Evolutionary conservation across 2,888 invertebrate species (phyloP).

Genomic region (Gymnocheta viridis): DNA sequence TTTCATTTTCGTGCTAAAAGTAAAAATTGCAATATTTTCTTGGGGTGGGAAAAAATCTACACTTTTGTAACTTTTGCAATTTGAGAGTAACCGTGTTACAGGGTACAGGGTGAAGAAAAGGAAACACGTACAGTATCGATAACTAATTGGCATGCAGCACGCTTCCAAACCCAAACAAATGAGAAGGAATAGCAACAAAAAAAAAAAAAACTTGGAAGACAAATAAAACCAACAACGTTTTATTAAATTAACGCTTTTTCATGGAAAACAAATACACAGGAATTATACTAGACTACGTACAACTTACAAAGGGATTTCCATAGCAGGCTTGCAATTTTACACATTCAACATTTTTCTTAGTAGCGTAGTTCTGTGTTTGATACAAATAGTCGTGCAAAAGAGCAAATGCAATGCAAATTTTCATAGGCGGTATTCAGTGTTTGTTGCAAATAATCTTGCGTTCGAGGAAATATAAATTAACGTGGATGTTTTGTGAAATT

Average conservation of each 20-base stretch:
- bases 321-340: not conserved
- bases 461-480: too few species aligned
- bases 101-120: constrained; percentile 58
- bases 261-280: not conserved
- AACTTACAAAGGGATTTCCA: constrained; percentile 17
- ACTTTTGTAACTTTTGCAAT: constrained; percentile 24
- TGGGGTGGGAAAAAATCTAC: not conserved
- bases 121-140: constrained; percentile 79
- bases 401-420: too few species aligned
- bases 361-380: too few species aligned
- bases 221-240: constrained; percentile 32
- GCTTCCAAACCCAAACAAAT: constrained; percentile 45
- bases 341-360: not conserved
- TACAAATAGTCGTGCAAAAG: too few species aligned
- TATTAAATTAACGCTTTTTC: constrained; percentile 45
- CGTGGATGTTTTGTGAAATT: too few species aligned
- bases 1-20: not conserved
- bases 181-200: not conserved
- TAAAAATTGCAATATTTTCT: not conserved
- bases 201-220: not conserved
- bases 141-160: constrained; percentile 76
- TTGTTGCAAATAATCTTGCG: too few species aligned
- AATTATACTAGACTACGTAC: not conserved
- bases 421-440: too few species aligned
- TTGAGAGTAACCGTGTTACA: not conserved